Evolutionary conservation across 2,888 invertebrate species (phyloP).

Genomic region (Drosophila greeni): DNA sequence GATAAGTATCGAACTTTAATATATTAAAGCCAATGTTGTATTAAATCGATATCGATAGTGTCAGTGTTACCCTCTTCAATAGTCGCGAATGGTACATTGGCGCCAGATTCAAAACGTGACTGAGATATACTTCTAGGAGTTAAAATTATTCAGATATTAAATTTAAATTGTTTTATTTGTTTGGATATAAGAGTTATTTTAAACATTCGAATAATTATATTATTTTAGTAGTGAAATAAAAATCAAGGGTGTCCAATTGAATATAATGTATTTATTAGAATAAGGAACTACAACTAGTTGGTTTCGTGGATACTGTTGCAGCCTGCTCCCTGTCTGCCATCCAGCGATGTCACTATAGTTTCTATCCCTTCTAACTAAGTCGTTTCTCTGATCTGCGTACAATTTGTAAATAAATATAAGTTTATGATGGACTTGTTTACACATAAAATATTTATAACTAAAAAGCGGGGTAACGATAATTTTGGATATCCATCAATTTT

Average conservation of each 20-base stretch:
- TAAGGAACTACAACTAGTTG: conserved; percentile 55
- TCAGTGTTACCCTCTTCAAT: neutral
- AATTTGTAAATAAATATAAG: conserved; percentile 48
- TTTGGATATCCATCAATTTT: conserved; percentile 29
- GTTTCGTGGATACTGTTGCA: conserved; percentile 37
- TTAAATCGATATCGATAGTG: neutral
- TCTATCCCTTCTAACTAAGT: conserved; percentile 48
- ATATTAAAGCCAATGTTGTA: too few relatives aligned
- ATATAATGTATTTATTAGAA: conserved; percentile 59
- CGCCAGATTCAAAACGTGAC: neutral
- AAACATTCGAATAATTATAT: neutral
- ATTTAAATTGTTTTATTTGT: neutral
- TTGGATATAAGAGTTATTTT: neutral
- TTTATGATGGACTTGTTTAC: conserved; percentile 45
- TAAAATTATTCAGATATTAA: neutral
- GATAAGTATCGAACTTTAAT: neutral
- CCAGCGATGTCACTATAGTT: conserved; percentile 29
- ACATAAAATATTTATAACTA: conserved; percentile 34
- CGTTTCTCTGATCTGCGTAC: conserved; percentile 55
- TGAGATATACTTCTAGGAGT: neutral
- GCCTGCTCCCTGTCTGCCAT: conserved; percentile 19
- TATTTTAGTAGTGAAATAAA: neutral
- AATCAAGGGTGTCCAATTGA: conserved; percentile 25
- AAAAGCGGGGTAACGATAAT: conserved; percentile 27
- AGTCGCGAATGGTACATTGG: neutral